Evolutionary conservation across 2,888 invertebrate genomes (phyloP).

Genomic region (Meghimatium bilineatum): DNA sequence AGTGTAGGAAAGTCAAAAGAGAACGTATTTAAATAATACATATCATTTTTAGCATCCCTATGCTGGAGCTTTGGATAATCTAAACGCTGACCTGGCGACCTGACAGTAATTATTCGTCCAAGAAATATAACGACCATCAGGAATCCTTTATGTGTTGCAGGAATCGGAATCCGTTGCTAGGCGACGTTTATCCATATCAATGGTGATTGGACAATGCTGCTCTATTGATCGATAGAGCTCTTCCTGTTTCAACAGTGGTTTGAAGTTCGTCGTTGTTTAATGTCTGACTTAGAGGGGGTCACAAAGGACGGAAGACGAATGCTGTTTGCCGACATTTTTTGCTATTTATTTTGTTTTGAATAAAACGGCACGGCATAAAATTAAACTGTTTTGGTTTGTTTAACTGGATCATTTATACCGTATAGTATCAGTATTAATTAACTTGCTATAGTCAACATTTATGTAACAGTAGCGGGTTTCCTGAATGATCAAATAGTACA

Average conservation of each 20-base stretch:
- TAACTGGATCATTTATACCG: too few species aligned
- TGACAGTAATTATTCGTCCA: background rate
- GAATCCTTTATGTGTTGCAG: constrained; percentile 10
- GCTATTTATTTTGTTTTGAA: too few species aligned
- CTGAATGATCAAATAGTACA: too few species aligned
- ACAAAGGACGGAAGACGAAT: background rate
- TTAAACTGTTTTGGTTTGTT: too few species aligned
- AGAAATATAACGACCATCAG: background rate
- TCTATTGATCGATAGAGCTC: constrained; percentile 28
- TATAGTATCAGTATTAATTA: too few species aligned
- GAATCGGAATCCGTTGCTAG: constrained; percentile 46
- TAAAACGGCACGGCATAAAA: too few species aligned
- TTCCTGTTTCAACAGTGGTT: background rate
- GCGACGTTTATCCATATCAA: constrained; percentile 43
- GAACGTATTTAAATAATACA: too few species aligned
- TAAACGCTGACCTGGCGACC: constrained; percentile 8
- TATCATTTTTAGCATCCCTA: too few species aligned
- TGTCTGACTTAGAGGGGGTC: constrained; percentile 4
- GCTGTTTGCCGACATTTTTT: background rate
- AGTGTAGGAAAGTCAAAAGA: too few species aligned
- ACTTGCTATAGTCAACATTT: too few species aligned
- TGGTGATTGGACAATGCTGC: constrained; percentile 41
- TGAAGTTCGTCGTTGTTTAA: background rate
- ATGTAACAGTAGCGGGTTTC: too few species aligned
- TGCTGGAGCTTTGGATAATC: background rate